Base-by-base conservation (phyloP, 2,888 invertebrate genomes). In the Limnephilus lunatus region DNA sequence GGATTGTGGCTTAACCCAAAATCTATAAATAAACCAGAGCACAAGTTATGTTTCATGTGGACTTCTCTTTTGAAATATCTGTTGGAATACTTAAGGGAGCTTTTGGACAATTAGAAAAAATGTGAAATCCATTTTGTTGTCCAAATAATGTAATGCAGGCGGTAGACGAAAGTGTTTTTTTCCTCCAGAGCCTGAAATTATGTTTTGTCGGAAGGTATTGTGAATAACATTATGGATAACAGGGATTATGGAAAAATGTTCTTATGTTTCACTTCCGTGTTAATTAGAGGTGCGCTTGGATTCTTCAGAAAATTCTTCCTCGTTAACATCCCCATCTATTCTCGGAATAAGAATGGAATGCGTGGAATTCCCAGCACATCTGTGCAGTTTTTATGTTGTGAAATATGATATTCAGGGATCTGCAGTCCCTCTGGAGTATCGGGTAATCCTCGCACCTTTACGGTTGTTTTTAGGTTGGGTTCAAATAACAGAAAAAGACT, bases 251-350 rank as follows among this genome's bases (percentile, higher is more conserved):
- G 11, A 19, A 44, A 80, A 32, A 15, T n/a, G 15, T 80, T 7
- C 88, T 68, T 7, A 68, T 9, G 88, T 88, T 88, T 32, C 88
- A 19, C 19, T 88, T 68, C 35, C 68, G 68, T 68, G 35, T 53
- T 68, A 88, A 88, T 68, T 87, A 31, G 87, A 48, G 32, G 30
- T 31, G n/a, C 44, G 19, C 44, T 85, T 44, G n/a, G 9, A 39
- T 85, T 48, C 85, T 85, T 85, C 81, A 30, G 14, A 5, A 44
- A 39, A 88, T 68, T 88, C 31, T 68, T 88, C 88, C 88, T 68
- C 88, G 15, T 88, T 88, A 68, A 68, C 88, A 53, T 88, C 88
- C 68, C 31, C n/a, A 32, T 88, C 88, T 88, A 88, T 88, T 88
- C 68, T 68, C 19, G 68, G 88, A 88, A 80, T 12, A n/a, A 19